Evolutionary conservation across 2,797 vertebrate genomes (phyloP), one percentile per base, ranked within the genome.

Genomic region (Echiichthys vipera): DNA sequence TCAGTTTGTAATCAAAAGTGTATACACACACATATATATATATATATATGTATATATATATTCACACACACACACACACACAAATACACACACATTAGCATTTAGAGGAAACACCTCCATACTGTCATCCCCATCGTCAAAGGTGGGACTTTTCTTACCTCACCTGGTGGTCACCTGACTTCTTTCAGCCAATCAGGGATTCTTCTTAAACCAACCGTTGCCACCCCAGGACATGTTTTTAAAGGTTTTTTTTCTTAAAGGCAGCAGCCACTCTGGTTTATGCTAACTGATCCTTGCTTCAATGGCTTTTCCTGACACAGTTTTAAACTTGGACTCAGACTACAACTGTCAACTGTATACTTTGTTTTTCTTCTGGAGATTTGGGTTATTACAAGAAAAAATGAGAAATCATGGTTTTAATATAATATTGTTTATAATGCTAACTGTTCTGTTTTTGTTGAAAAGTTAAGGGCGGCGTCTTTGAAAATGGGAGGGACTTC

Each of bases 101-200:
- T 81, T 78, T 83, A 80, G 80, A 88, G 71, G 80, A 87, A 83
- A 90, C 86, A 58, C 81, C 83, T 87, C 75, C 87, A 86, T 87
- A 82, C 57, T 84, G 88, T 91, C 88, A 89, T 81, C 74, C 88
- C 86, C 91, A 89, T 86, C 84, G 24, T 84, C 66, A 70, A 74
- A 78, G 73, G 86, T 88, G 92, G 90, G 91, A 83, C 86, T 88
- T 86, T 86, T 93, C 90, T 93, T 94, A 94, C 93, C 94, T 95
- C 93, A 91, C 93, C 91, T 90, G 88, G 89, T 94, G 91, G 93
- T 95, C 93, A 94, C 91, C 93, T 94, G 94, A 95, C 93, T 94
- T 93, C 88, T 87, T 89, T 94, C 93, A 95, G 89, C 94, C 94
- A 94, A 95, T 95, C 94, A 95, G 95, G 94, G 95, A 95, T 94